These are phyloP conservation scores for Plectrocnemia conspersa DNA, from an alignment of 1,140 invertebrate genomes.

Conservation along the genomic window DNA sequence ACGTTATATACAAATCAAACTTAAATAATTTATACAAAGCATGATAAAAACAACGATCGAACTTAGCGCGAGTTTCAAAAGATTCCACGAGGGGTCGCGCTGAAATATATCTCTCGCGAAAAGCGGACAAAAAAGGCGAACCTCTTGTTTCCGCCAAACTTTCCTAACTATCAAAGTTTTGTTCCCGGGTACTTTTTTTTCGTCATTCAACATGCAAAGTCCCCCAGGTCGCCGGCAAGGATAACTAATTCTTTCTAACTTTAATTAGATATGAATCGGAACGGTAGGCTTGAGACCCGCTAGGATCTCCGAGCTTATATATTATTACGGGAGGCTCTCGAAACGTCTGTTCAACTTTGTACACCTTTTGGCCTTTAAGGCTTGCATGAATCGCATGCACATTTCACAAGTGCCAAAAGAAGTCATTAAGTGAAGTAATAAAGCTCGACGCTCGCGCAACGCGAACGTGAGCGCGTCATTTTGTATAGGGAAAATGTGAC, in stretches of 20 bases:
- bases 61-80: background rate
- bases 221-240: background rate
- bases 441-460: background rate
- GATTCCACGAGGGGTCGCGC: background rate
- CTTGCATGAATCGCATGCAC: background rate
- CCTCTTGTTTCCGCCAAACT: constrained; percentile 4
- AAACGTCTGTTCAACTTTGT: background rate
- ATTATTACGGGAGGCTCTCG: background rate
- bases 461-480: background rate
- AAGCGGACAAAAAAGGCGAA: background rate
- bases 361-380: background rate
- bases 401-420: background rate
- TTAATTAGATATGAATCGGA: constrained; percentile 12
- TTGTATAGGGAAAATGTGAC: background rate
- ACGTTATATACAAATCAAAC: no score
- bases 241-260: constrained; percentile 7
- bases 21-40: no score
- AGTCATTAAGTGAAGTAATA: constrained; percentile 8
- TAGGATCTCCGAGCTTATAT: constrained; percentile 7
- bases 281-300: constrained; percentile 1
- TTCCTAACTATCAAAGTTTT: constrained; percentile 8
- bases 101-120: no score
- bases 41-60: no score
- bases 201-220: constrained; percentile 8
- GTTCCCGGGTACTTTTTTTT: background rate